Conservation (phyloP, 2,888 invertebrate genomes). For the Drosophila seclusa region DNA sequence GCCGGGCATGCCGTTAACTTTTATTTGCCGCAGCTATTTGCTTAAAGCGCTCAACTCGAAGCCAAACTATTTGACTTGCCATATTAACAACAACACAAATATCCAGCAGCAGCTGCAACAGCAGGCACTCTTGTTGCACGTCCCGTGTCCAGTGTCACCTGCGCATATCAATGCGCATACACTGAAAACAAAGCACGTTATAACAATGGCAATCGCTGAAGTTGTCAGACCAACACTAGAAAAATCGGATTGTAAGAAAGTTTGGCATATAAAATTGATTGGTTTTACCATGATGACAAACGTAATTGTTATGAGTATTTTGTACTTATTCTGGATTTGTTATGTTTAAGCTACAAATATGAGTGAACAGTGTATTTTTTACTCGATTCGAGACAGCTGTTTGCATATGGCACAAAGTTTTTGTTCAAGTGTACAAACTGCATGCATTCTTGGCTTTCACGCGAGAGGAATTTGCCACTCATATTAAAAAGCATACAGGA, state of each 20-base stretch:
- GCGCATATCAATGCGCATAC: conserved; percentile 28
- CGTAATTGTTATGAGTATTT: too few relatives aligned
- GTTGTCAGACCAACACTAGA: background rate
- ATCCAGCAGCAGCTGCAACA: conserved; percentile 11
- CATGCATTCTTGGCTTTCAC: conserved; percentile 25
- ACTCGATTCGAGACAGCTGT: too few relatives aligned
- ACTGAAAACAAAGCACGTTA: background rate
- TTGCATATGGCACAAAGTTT: background rate
- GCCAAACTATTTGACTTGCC: conserved; percentile 13
- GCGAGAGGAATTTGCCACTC: conserved; percentile 30
- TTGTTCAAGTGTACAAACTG: conserved; percentile 5
- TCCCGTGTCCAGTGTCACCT: conserved; percentile 20
- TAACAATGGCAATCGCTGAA: background rate
- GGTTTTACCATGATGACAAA: background rate
- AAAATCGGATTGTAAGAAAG: background rate
- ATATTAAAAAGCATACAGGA: conserved; percentile 38
- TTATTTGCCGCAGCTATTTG: conserved; percentile 32
- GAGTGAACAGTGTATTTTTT: too few relatives aligned
- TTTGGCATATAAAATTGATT: background rate
- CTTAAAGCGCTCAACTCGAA: conserved; percentile 5
- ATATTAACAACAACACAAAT: conserved; percentile 6
- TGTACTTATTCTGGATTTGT: too few relatives aligned
- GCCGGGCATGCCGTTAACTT: conserved; percentile 38
- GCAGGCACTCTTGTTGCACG: conserved; percentile 12
- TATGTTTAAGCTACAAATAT: too few relatives aligned